Conservation (phyloP, 2,888 invertebrate species). For the Eupithecia vulgata region DNA sequence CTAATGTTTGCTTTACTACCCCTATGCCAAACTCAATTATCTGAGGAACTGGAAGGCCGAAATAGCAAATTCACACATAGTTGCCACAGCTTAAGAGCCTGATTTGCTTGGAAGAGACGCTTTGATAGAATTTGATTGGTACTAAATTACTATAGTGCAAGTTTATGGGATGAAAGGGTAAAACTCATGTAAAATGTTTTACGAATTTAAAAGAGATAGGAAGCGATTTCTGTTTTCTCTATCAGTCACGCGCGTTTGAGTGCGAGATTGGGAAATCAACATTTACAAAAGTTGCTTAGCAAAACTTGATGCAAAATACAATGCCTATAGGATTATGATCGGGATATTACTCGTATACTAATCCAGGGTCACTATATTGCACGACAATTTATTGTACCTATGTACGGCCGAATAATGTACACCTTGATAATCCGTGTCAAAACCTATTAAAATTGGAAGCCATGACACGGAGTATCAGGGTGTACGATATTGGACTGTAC, state of each 20-base stretch:
- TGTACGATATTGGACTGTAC: no score
- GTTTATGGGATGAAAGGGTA: not conserved
- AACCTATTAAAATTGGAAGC: no score
- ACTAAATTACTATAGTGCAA: not conserved
- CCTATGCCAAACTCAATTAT: constrained; percentile 30
- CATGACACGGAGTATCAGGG: no score
- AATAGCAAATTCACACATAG: constrained; percentile 5
- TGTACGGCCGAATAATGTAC: no score
- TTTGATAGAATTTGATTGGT: not conserved
- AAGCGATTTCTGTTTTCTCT: no score
- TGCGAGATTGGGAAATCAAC: not conserved
- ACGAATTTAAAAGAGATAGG: not conserved
- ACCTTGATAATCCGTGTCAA: no score
- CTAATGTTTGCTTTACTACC: constrained; percentile 31
- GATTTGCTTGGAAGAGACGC: not conserved
- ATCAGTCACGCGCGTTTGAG: no score
- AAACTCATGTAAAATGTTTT: not conserved
- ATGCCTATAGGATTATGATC: not conserved
- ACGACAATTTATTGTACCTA: no score
- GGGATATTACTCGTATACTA: not conserved
- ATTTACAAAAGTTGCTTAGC: not conserved
- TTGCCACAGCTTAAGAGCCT: not conserved
- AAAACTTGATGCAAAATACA: not conserved
- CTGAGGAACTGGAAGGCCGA: constrained; percentile 12
- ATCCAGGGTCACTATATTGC: no score